Percentiles rank a stretch among this genome's conserved stretches.
phyloP scores from a whole-genome alignment of 1,140 invertebrate species.

The Phortica variegata region DNA sequence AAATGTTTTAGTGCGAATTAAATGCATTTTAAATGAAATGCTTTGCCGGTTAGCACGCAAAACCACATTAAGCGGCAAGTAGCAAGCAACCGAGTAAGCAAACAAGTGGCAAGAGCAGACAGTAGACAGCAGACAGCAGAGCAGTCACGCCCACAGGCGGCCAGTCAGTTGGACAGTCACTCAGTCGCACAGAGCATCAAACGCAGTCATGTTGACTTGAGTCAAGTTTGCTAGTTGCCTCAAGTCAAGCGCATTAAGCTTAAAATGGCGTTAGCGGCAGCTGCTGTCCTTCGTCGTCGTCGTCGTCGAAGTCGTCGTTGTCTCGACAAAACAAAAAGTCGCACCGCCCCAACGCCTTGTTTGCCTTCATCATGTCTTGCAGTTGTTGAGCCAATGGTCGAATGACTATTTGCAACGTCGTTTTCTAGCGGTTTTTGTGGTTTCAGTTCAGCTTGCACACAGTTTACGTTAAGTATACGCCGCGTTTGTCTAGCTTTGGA shows the following conservation, averaged over 20 bases:
- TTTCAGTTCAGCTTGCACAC: slow-evolving; percentile 26
- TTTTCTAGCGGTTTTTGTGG: slow-evolving; percentile 47
- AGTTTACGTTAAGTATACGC: slow-evolving; percentile 50
- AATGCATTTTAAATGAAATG: slow-evolving; percentile 54
- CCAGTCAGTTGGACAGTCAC: too few species aligned
- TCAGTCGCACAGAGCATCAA: too few species aligned
- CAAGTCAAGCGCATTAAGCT: not conserved
- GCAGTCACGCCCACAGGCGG: too few species aligned
- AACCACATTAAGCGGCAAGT: too few species aligned
- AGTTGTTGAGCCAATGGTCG: too few species aligned
- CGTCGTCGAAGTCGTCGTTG: not conserved
- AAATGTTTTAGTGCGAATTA: slow-evolving; percentile 54
- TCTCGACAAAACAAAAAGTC: too few species aligned
- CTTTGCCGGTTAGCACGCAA: slow-evolving; percentile 29
- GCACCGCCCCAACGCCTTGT: not conserved
- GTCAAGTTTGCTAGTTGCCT: too few species aligned
- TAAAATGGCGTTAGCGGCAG: not conserved
- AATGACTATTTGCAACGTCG: slow-evolving; percentile 4
- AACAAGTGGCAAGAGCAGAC: too few species aligned
- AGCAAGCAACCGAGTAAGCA: too few species aligned
- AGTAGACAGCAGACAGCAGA: too few species aligned
- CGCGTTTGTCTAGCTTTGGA: slow-evolving; percentile 22
- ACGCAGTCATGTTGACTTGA: too few species aligned
- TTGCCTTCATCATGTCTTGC: not conserved
- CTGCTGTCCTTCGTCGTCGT: not conserved